phyloP scores from a whole-genome alignment of 2,888 invertebrate species.

The Plutella xylostella region DNA sequence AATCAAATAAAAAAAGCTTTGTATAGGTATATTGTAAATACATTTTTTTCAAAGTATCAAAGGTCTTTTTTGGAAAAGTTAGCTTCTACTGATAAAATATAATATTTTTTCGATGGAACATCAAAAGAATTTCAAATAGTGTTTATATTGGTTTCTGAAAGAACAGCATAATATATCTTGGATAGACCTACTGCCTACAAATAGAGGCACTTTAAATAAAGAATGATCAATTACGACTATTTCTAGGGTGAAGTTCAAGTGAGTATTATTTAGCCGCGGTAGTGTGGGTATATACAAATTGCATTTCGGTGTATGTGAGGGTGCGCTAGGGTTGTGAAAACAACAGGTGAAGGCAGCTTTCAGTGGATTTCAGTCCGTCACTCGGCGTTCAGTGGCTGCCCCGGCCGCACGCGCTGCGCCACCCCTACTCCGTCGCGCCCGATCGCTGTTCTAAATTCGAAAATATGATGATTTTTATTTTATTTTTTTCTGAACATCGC shows the following conservation, averaged over 20 bases:
- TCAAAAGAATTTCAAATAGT: not conserved
- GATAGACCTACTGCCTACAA: too few species aligned
- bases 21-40: too few species aligned
- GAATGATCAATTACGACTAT: too few species aligned
- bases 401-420: not conserved
- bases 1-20: too few species aligned
- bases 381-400: not conserved
- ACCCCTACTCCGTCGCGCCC: not conserved
- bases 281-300: too few species aligned
- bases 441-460: not conserved
- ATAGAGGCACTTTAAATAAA: too few species aligned
- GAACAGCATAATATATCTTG: too few species aligned
- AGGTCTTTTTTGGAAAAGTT: too few species aligned
- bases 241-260: too few species aligned
- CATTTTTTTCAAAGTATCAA: too few species aligned
- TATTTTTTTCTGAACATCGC: not conserved
- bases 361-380: conserved; percentile 1
- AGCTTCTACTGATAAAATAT: not conserved
- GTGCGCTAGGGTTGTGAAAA: not conserved
- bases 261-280: too few species aligned
- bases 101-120: not conserved
- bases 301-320: not conserved
- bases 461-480: not conserved
- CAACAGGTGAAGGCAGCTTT: not conserved
- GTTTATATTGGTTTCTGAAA: not conserved